phyloP scores from a whole-genome alignment of 2,797 vertebrate genomes.

The Pithecia hirsuta region DNA sequence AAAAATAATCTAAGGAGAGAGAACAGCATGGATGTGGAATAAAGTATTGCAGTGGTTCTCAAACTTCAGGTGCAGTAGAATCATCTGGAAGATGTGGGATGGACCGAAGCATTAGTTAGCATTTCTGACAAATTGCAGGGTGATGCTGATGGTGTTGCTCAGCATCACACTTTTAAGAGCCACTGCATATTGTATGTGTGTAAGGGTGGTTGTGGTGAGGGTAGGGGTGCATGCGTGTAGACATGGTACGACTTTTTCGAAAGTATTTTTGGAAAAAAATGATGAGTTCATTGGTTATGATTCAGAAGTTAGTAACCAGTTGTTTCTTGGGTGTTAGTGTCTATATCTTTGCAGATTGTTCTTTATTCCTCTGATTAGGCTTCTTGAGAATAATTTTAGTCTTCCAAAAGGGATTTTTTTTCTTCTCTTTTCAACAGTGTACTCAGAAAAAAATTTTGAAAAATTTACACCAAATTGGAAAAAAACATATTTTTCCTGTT shows the following conservation, averaged over 20 bases:
- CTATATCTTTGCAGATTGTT: not conserved
- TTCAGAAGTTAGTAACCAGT: not conserved
- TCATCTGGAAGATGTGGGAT: not conserved
- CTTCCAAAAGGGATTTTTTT: not conserved
- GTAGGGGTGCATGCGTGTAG: not conserved
- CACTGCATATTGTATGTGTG: not conserved
- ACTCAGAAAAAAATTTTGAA: slow-evolving; percentile 1
- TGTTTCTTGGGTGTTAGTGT: not conserved
- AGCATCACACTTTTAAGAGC: not conserved
- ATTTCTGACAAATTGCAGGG: not conserved
- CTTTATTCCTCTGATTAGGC: not conserved
- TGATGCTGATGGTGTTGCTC: not conserved
- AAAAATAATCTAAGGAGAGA: not conserved
- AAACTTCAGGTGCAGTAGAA: not conserved
- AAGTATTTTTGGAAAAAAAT: not conserved
- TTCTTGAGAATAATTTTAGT: slow-evolving; percentile 30
- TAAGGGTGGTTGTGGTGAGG: not conserved
- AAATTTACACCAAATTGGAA: not conserved
- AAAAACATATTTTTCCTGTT: slow-evolving; percentile 44
- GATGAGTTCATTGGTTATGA: not conserved
- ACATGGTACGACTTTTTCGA: not conserved
- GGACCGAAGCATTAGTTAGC: not conserved
- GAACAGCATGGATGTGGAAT: not conserved
- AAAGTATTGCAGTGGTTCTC: not conserved
- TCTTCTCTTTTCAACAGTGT: not conserved